Base-by-base conservation (phyloP, 2,113 vertebrate genomes). In the Ptilonorhynchus violaceus region DNA sequence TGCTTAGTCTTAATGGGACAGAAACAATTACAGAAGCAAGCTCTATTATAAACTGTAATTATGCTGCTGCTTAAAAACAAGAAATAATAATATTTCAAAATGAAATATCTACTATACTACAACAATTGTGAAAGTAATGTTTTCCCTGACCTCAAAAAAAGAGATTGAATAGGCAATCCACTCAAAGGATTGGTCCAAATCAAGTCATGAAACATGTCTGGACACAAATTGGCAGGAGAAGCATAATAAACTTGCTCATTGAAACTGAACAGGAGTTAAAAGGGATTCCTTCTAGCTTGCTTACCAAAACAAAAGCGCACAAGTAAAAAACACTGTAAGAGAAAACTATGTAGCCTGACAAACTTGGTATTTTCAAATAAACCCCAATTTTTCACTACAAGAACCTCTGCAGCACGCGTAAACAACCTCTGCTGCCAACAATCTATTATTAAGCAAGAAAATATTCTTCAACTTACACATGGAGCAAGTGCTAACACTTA, bases 61-160 rank as follows among this genome's bases (percentile, higher is more conserved):
- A 84, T 76, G 89, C 31, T 70, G 50, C 90, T 92, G 78, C 85
- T 93, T 84, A 81, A 93, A 92, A 90, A 7, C 33, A 86, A 73
- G 56, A 78, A 96, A 72, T 70, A 94, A 83, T 78, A 92, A 2
- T 78, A 84, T 47, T 68, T 94, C 90, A 93, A 92, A 78, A 90
- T 73, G 17, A 94, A 95, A 58, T 72, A 84, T 9, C 24, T 42
- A 75, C 37, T 60, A 27, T 46, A 70, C 47, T 74, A 41, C 47
- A 80, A 59, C 59, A 93, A 93, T 27, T 75, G 35, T 75, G 49
- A 86, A 94, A 92, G 49, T 27, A 3, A 77, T 92, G 91, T 52
- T 74, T 87, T 44, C 35, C 50, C 30, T 0, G 0, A 88, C 52
- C 35, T 50, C 37, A 82, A 81, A 79, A 76, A 59, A 84, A 81